These are phyloP conservation scores for Mythimna lalbum DNA, from an alignment of 2,888 invertebrate species.

Conservation along the genomic window DNA sequence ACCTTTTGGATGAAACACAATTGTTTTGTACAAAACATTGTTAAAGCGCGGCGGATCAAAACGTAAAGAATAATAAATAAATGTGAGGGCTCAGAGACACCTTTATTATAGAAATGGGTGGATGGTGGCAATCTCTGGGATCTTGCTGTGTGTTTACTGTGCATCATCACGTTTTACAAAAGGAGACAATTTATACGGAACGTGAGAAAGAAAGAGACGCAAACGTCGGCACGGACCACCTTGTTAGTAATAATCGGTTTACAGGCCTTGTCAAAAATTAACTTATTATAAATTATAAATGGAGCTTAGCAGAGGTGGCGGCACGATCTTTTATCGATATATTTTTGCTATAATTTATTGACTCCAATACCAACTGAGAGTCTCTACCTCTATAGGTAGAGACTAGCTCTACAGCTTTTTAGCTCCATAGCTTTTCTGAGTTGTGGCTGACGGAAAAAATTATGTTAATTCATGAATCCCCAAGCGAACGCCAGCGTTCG, in stretches of 20 bases:
- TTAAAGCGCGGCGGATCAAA: slow-evolving; percentile 70
- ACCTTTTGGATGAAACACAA: slow-evolving; percentile 44
- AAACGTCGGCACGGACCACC: slow-evolving; percentile 79
- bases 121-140: slow-evolving; percentile 80
- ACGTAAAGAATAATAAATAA: slow-evolving; percentile 73
- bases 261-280: slow-evolving; percentile 83
- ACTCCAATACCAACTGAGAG: background rate
- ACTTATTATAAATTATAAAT: slow-evolving; percentile 83
- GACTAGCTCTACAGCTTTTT: too few species aligned
- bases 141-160: slow-evolving; percentile 74
- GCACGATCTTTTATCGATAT: slow-evolving; percentile 64
- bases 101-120: slow-evolving; percentile 75
- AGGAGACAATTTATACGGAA: slow-evolving; percentile 75
- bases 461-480: too few species aligned
- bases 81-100: slow-evolving; percentile 70
- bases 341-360: slow-evolving; percentile 32
- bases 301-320: slow-evolving; percentile 68
- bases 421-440: background rate
- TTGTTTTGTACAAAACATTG: slow-evolving; percentile 64
- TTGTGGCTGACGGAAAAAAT: too few species aligned
- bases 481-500: too few species aligned
- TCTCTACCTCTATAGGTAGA: too few species aligned
- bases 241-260: slow-evolving; percentile 88
- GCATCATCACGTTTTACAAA: slow-evolving; percentile 79
- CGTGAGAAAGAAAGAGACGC: slow-evolving; percentile 74